These are phyloP conservation scores for Ischnus inquisitorius DNA, from an alignment of 2,888 invertebrate genomes.

Conservation along the genomic window DNA sequence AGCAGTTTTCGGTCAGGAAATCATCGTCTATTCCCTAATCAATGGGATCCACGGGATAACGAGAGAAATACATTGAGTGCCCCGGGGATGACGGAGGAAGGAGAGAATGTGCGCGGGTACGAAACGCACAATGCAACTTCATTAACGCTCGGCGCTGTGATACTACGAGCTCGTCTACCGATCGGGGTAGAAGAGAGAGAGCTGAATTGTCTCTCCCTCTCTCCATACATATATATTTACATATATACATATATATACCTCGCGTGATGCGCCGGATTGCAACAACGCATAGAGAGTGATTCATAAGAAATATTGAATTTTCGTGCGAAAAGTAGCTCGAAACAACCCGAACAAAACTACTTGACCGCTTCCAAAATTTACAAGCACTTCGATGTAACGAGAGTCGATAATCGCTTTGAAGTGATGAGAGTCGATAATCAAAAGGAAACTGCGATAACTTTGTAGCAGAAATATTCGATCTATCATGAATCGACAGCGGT, in stretches of 20 bases:
- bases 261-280: neutral
- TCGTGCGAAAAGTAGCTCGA: too few relatives aligned
- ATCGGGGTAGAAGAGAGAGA: conserved; percentile 38
- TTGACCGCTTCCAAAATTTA: too few relatives aligned
- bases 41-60: conserved; percentile 31
- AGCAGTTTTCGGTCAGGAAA: conserved; percentile 48
- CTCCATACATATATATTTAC: too few relatives aligned
- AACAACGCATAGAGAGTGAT: neutral
- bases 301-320: neutral
- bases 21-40: conserved; percentile 61
- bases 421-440: too few relatives aligned
- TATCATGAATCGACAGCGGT: too few relatives aligned
- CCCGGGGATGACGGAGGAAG: neutral
- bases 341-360: too few relatives aligned
- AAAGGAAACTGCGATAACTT: too few relatives aligned
- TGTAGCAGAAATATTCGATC: too few relatives aligned
- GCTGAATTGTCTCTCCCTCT: conserved; percentile 35
- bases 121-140: conserved; percentile 64
- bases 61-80: conserved; percentile 25
- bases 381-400: too few relatives aligned
- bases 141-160: conserved; percentile 53
- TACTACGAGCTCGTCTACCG: conserved; percentile 40
- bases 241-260: too few relatives aligned
- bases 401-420: too few relatives aligned
- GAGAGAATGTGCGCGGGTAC: conserved; percentile 32